Conservation (phyloP, 2,888 invertebrate genomes). For the Drosophila imparisetae region DNA sequence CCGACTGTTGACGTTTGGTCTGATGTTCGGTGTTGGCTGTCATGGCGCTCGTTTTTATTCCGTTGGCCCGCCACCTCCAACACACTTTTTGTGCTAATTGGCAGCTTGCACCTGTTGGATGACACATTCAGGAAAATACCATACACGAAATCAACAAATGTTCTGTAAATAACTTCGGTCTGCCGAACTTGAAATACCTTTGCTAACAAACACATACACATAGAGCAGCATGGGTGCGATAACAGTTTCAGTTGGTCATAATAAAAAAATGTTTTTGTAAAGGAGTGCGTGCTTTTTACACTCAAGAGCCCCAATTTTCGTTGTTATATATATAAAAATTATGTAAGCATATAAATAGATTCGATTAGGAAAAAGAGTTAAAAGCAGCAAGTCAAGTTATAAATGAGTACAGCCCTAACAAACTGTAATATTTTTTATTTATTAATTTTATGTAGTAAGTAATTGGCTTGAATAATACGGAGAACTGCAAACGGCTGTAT, state of each 20-base stretch:
- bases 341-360: neutral
- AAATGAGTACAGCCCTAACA: neutral
- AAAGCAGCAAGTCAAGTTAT: neutral
- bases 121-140: conserved; percentile 26
- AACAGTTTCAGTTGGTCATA: neutral
- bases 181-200: neutral
- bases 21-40: conserved; percentile 29
- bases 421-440: neutral
- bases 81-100: conserved; percentile 7
- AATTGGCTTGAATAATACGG: neutral
- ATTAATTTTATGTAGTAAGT: neutral
- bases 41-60: conserved; percentile 20
- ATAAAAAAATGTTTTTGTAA: neutral
- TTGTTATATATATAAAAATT: neutral
- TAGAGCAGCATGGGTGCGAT: neutral
- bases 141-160: neutral
- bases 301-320: neutral
- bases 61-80: conserved; percentile 11
- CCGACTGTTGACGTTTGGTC: conserved; percentile 7
- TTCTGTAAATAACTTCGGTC: neutral
- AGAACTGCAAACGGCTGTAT: neutral
- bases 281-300: neutral
- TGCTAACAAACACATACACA: neutral
- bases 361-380: neutral
- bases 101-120: conserved; percentile 23